These are phyloP conservation scores for Asteroscopus sphinx DNA, from an alignment of 2,888 invertebrate genomes.

Conservation along the genomic window DNA sequence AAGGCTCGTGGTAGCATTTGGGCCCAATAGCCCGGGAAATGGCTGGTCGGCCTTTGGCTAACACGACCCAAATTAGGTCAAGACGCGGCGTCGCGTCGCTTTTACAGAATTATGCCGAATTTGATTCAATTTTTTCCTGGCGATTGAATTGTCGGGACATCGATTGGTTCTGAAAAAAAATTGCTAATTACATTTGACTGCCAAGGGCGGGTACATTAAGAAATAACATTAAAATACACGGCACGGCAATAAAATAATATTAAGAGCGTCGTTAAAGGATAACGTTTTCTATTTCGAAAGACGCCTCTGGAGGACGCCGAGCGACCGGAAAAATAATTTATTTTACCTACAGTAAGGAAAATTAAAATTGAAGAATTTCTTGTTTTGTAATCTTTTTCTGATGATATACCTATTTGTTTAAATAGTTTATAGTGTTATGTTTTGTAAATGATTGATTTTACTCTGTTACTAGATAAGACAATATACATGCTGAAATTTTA, in stretches of 20 bases:
- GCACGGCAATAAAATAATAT: constrained; percentile 58
- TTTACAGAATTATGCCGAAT: constrained; percentile 67
- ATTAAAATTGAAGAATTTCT: constrained; percentile 68
- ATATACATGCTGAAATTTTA: too few species aligned
- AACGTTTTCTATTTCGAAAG: constrained; percentile 68
- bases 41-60: constrained; percentile 65
- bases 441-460: not conserved
- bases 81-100: constrained; percentile 69
- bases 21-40: constrained; percentile 76
- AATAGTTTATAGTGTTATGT: constrained; percentile 5
- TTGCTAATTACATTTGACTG: constrained; percentile 44
- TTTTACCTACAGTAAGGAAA: constrained; percentile 63
- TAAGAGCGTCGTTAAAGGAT: constrained; percentile 66
- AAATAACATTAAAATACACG: constrained; percentile 57
- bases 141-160: constrained; percentile 43
- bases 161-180: constrained; percentile 33
- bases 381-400: constrained; percentile 52
- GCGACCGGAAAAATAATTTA: constrained; percentile 70
- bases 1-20: constrained; percentile 70
- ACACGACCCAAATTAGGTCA: constrained; percentile 77
- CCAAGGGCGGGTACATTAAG: constrained; percentile 39
- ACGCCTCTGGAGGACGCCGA: constrained; percentile 58
- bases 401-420: constrained; percentile 45
- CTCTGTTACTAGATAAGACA: too few species aligned
- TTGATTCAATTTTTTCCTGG: constrained; percentile 65